These are phyloP conservation scores for Capreolus pygargus DNA, from an alignment of 2,113 vertebrate genomes.

Conservation along the genomic window DNA sequence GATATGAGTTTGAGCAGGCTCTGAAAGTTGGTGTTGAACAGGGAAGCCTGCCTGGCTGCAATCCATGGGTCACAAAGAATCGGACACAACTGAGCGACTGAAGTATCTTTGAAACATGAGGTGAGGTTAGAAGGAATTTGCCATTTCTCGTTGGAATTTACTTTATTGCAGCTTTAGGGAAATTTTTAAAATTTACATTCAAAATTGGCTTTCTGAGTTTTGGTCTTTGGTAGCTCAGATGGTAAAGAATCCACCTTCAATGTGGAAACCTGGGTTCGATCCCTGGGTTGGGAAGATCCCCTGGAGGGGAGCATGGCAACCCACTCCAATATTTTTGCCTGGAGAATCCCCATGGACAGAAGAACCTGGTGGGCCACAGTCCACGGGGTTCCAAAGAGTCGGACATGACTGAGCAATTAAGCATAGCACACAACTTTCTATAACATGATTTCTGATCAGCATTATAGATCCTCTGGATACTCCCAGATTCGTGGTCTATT, in stretches of 20 bases:
- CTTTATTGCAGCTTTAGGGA: neutral
- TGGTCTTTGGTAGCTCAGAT: neutral
- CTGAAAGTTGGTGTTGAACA: neutral
- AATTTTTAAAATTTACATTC: neutral
- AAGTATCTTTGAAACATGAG: neutral
- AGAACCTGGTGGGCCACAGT: neutral
- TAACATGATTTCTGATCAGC: neutral
- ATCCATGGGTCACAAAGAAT: neutral
- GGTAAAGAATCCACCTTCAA: neutral
- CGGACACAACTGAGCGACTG: neutral
- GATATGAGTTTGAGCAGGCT: neutral
- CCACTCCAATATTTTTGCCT: neutral
- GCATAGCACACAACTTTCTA: neutral
- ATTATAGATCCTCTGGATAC: neutral
- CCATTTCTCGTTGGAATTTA: neutral
- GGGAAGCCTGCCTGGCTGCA: neutral
- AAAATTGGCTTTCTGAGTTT: neutral
- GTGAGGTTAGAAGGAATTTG: neutral
- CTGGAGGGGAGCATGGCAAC: neutral
- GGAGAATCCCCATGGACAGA: neutral
- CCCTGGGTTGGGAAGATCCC: neutral
- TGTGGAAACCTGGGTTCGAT: neutral
- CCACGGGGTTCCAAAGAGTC: neutral
- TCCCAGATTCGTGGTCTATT: neutral
- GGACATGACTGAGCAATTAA: neutral